These are phyloP conservation scores for Eriosoma lanigerum DNA, from an alignment of 1,140 invertebrate species.

Conservation along the genomic window DNA sequence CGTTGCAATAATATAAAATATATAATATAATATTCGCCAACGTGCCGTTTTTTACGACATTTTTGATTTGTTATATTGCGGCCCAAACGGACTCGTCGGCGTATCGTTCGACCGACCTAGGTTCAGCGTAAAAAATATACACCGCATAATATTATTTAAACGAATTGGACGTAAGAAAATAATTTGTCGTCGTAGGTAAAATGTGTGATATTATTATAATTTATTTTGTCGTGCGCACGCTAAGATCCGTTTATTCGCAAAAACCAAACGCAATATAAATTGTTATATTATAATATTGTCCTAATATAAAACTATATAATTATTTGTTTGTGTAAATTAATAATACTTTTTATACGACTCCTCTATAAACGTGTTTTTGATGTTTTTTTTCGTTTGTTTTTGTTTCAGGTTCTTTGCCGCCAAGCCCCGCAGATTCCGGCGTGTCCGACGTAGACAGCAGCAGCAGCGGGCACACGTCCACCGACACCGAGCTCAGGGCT, in stretches of 20 bases:
- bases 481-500: conserved; percentile 79
- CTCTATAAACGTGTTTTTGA: background rate
- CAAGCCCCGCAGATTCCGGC: conserved; percentile 94
- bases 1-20: no score
- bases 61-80: background rate
- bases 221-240: no score
- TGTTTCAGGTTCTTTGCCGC: conserved; percentile 80
- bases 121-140: no score
- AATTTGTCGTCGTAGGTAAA: no score
- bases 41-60: background rate
- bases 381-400: no score
- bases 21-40: background rate
- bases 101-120: no score
- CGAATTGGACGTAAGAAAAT: no score
- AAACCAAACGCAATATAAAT: no score
- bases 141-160: no score
- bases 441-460: conserved; percentile 95
- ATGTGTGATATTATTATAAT: no score
- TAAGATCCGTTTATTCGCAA: no score
- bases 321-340: background rate
- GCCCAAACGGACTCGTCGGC: background rate
- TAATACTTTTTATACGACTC: no score
- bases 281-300: background rate
- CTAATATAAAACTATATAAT: background rate
- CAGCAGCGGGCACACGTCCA: conserved; percentile 83